Conservation (phyloP, 2,888 invertebrate species). For the Amblyteles armatorius region DNA sequence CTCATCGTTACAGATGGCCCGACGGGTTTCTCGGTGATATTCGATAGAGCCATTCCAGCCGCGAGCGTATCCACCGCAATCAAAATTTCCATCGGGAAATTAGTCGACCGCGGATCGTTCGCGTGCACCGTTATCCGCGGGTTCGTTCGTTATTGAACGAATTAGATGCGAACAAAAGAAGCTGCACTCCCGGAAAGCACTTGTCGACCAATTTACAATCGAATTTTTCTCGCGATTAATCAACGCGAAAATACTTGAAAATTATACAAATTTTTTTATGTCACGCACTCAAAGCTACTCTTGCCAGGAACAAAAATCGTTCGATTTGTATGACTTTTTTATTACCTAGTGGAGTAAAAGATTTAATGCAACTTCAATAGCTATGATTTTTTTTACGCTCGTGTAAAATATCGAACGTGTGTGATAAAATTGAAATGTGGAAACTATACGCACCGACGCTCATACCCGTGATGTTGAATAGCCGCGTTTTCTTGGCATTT, state of each 20-base stretch:
- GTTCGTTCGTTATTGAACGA: neutral
- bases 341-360: neutral
- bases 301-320: neutral
- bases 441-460: neutral
- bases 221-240: neutral
- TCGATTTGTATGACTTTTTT: constrained; percentile 6
- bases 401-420: neutral
- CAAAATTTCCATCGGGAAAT: constrained; percentile 58
- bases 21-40: constrained; percentile 35
- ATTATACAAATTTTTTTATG: neutral
- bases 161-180: constrained; percentile 2
- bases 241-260: neutral
- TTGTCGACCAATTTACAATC: neutral
- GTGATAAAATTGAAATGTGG: neutral
- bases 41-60: constrained; percentile 14
- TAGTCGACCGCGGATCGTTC: constrained; percentile 41
- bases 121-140: constrained; percentile 9
- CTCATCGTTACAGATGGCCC: neutral
- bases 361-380: constrained; percentile 15
- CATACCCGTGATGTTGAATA: neutral
- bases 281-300: neutral
- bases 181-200: neutral
- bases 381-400: neutral
- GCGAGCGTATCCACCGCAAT: constrained; percentile 38
- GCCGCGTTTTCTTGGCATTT: neutral